Base-by-base conservation (phyloP, 1,140 invertebrate genomes). In the Sarcophaga bullata region DNA sequence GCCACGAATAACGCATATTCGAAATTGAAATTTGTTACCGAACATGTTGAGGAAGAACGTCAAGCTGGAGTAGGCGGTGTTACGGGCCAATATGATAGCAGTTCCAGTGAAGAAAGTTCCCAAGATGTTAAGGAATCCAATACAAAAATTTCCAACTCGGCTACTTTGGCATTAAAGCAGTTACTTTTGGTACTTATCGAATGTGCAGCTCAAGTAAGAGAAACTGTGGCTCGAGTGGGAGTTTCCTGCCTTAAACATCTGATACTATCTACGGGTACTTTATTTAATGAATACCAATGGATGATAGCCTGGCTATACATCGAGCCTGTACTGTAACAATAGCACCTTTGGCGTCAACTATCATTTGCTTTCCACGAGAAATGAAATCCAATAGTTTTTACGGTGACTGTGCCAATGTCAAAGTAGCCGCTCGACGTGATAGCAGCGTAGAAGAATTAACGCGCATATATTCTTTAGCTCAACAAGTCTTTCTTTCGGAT, bases 161-260 rank as follows among this genome's bases (percentile, higher is more conserved):
- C 94, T 0, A 95, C 95, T 47, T 91, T 97, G 85, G 95, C 97
- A 89, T 89, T 98, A 73, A 96, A 97, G 87, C 96, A 97, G 90
- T 91, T 97, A 48, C 92, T 98, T 75, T 90, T 97, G n/a, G 94
- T 98, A 17, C 92, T 98, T 86, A 95, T 96, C 19, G 97, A 98
- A 91, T 98, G 97, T 90, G 93, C 97, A n/a, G 94, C 95, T 0
- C 96, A 97, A 87, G 94, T 96, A 0, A 94, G 94, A 83, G 97
- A 98, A 90, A 94, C 94, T 52, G 95, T 98, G 76, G 96, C 97
- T 7, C 92, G 97, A 84, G 92, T 98, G 4, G 97, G 97, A n/a
- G 97, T 97, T 86, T 97, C 97, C 50, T 98, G 97, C 89, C 94
- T 98, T 73, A 94, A 97, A 85, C 97, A 98, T 89, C 93, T 97